Percentiles rank a stretch among this genome's conserved stretches.
Evolutionary conservation across 2,888 invertebrate species (phyloP).

Genomic region (Eupithecia tripunctaria): DNA sequence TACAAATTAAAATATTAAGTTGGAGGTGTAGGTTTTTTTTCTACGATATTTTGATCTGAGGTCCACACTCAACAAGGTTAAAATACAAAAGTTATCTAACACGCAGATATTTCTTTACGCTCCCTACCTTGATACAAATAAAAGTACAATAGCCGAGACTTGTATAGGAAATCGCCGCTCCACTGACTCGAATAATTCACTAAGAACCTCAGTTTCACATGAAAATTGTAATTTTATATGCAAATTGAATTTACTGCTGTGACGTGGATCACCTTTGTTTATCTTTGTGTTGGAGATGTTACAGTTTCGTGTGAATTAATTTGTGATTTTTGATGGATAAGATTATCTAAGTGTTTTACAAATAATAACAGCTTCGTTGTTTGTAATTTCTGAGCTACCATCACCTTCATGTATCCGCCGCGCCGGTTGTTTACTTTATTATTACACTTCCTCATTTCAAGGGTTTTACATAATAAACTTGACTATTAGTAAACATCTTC

Average conservation of each 20-base stretch:
- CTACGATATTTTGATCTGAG: conserved; percentile 20
- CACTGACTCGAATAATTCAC: conserved; percentile 80
- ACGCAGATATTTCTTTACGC: conserved; percentile 68
- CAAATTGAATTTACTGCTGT: conserved; percentile 71
- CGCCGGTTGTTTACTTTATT: background rate
- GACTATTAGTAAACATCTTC: background rate
- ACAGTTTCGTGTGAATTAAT: conserved; percentile 37
- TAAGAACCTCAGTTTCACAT: conserved; percentile 76
- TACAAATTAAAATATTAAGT: too few species aligned
- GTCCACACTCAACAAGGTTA: conserved; percentile 25
- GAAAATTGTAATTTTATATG: conserved; percentile 80
- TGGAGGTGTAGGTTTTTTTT: background rate
- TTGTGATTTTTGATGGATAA: conserved; percentile 28
- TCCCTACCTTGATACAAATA: conserved; percentile 76
- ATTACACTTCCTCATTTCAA: conserved; percentile 1
- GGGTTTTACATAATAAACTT: background rate
- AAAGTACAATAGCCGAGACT: conserved; percentile 74
- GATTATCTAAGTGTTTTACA: conserved; percentile 27
- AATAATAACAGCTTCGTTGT: conserved; percentile 30
- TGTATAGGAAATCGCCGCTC: conserved; percentile 81
- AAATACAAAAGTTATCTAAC: conserved; percentile 59
- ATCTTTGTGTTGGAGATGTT: conserved; percentile 42
- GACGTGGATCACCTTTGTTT: conserved; percentile 60
- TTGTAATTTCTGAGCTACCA: conserved; percentile 24
- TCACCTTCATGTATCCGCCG: conserved; percentile 13